These are phyloP conservation scores for Leptarthrus brevirostris DNA, from an alignment of 2,888 invertebrate genomes.

Conservation along the genomic window DNA sequence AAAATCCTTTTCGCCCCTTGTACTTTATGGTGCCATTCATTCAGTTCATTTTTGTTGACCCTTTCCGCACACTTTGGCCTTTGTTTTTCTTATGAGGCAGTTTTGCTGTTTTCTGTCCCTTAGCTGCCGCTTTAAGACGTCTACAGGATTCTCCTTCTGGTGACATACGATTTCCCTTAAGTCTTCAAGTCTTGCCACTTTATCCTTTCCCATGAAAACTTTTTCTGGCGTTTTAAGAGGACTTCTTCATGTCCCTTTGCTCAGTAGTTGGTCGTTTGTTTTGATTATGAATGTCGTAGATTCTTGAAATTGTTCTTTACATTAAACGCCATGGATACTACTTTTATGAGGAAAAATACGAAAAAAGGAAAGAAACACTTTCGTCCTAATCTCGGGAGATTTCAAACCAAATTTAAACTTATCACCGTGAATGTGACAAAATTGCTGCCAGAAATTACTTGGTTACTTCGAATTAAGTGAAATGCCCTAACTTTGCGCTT, in stretches of 20 bases:
- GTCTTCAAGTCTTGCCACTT: slow-evolving; percentile 47
- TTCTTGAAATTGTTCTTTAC: slow-evolving; percentile 31
- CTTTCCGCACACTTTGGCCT: slow-evolving; percentile 1
- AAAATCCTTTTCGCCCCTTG: slow-evolving; percentile 36
- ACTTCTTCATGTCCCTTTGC: slow-evolving; percentile 25
- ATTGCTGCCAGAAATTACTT: background rate
- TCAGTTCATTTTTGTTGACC: slow-evolving; percentile 42
- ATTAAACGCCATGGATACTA: slow-evolving; percentile 33
- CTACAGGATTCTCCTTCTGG: slow-evolving; percentile 4
- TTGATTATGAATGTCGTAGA: slow-evolving; percentile 45
- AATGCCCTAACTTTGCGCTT: background rate
- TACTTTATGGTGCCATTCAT: slow-evolving; percentile 36
- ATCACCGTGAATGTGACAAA: slow-evolving; percentile 30
- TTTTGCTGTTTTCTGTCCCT: background rate
- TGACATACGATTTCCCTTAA: slow-evolving; percentile 47
- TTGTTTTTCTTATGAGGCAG: slow-evolving; percentile 12
- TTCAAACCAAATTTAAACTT: slow-evolving; percentile 42
- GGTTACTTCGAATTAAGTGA: slow-evolving; percentile 7
- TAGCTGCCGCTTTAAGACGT: background rate
- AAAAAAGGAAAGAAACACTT: slow-evolving; percentile 4
- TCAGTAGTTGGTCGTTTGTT: slow-evolving; percentile 43
- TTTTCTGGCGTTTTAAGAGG: slow-evolving; percentile 43
- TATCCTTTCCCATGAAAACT: slow-evolving; percentile 36
- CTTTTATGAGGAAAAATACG: slow-evolving; percentile 38
- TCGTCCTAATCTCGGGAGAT: slow-evolving; percentile 27